Evolutionary conservation across 1,140 invertebrate genomes (phyloP).

Genomic region (Drosophila rufa): DNA sequence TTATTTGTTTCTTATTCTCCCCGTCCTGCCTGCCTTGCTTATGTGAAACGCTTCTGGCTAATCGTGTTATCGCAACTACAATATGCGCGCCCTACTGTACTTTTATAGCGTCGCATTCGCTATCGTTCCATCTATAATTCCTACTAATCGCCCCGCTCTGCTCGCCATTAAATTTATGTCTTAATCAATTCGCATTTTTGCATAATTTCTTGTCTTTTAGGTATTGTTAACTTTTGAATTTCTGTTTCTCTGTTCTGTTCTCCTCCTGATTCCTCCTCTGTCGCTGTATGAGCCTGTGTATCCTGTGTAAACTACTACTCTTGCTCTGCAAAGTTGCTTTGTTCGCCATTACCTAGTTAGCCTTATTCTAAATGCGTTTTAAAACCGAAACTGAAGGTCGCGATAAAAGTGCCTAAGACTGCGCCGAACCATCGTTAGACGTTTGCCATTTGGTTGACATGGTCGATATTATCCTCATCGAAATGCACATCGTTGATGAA

Average conservation of each 20-base stretch:
- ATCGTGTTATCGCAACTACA: conserved; percentile 76
- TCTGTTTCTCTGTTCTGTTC: conserved; percentile 58
- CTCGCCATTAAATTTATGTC: conserved; percentile 71
- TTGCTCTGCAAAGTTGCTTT: conserved; percentile 53
- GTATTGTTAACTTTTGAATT: conserved; percentile 84
- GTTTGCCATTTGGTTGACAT: conserved; percentile 83
- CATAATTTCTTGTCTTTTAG: conserved; percentile 82
- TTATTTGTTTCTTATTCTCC: conserved; percentile 65
- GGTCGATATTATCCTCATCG: conserved; percentile 79
- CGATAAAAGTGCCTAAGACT: conserved; percentile 70
- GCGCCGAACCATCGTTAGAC: conserved; percentile 73
- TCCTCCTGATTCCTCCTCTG: conserved; percentile 21
- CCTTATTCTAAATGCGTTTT: conserved; percentile 66
- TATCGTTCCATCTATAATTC: conserved; percentile 19
- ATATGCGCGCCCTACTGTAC: conserved; percentile 71
- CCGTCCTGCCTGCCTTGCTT: conserved; percentile 15
- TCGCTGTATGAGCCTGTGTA: conserved; percentile 39
- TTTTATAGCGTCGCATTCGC: conserved; percentile 39
- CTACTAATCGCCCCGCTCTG: conserved; percentile 46
- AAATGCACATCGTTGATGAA: conserved; percentile 85
- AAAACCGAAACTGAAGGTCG: conserved; percentile 75
- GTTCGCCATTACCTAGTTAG: conserved; percentile 50
- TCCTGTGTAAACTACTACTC: conserved; percentile 40
- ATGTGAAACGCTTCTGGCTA: conserved; percentile 59
- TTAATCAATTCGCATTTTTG: conserved; percentile 80